Base-by-base conservation (phyloP, 2,113 vertebrate species). In the Brachypteracias leptosomus region DNA sequence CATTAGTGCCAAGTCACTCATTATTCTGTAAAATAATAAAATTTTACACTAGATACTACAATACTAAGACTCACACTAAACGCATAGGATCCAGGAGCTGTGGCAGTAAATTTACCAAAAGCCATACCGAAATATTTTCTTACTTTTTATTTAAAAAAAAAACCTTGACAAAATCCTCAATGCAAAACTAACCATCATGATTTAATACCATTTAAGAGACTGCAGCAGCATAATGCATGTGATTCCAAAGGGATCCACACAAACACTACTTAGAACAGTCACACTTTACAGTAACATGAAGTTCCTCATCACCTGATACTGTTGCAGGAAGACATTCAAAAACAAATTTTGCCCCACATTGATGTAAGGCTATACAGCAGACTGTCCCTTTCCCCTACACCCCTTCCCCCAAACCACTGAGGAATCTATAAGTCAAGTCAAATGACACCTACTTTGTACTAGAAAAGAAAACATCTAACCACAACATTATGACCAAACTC, bases 341-440 rank as follows among this genome's bases (percentile, higher is more conserved):
- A 85, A 75, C 0, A 0, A 59, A 57, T 52, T 42, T 18, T 47
- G 55, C 29, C 42, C 10, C 26, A 11, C 0, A 0, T 46, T 49
- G 68, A 70, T 12, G 29, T 31, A 58, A 38, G 67, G 28, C 26
- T 42, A 25, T 3, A 35, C 1, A 38, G 40, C 15, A 84, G 17
- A 31, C 11, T 13, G 13, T 9, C 74, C 47, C 35, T 33, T 47
- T 24, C 21, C 46, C 14, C 25, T 35, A 29, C 4, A 7, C 4
- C 33, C 11, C 0, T 0, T 18, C 40, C 75, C 62, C 51, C 36
- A 74, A 94, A 47, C 14, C 31, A 65, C 11, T 2, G 42, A 25
- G 21, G 16, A 61, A 36, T 47, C 70, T 11, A 38, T 1, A 44
- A 49, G 58, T 52, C 21, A 83, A 91, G 31, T 42, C 11, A 13